Conservation (phyloP, 1,140 invertebrate species). For the Steinernema feltiae region DNA sequence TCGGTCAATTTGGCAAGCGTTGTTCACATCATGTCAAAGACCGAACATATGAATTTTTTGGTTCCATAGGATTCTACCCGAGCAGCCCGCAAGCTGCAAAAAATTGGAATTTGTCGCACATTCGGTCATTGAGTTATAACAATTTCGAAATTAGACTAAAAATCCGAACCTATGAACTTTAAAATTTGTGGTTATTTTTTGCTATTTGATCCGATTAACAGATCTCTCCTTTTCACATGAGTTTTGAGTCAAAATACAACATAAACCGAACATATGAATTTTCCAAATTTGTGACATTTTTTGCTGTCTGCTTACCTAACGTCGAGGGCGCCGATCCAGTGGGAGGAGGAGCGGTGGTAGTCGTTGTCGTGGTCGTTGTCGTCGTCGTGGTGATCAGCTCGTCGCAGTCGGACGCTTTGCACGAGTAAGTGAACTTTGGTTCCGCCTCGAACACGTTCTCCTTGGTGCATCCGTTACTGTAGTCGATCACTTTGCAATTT, state of each 20-base stretch:
- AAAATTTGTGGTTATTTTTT: too few relatives aligned
- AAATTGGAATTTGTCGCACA: too few relatives aligned
- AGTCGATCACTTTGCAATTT: not conserved
- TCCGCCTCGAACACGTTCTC: not conserved
- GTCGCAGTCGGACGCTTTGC: not conserved
- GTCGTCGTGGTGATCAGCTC: not conserved
- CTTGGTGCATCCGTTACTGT: not conserved
- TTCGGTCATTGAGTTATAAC: too few relatives aligned
- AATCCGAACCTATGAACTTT: too few relatives aligned
- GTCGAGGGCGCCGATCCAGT: not conserved
- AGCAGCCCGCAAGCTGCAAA: too few relatives aligned
- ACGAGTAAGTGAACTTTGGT: not conserved
- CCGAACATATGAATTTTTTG: not conserved
- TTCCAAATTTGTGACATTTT: too few relatives aligned
- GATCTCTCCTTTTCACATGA: not conserved
- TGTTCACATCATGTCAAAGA: not conserved
- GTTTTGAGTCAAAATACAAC: not conserved
- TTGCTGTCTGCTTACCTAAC: constrained; percentile 10
- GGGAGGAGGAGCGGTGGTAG: not conserved
- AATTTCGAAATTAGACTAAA: too few relatives aligned
- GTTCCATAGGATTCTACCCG: too few relatives aligned
- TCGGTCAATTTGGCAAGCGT: not conserved
- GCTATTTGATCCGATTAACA: too few relatives aligned
- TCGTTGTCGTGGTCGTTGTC: not conserved
- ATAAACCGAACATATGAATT: not conserved